Evolutionary conservation across 2,888 invertebrate genomes (phyloP), one percentile per base, ranked within the genome.

Genomic region (Cylindroiulus punctatus): DNA sequence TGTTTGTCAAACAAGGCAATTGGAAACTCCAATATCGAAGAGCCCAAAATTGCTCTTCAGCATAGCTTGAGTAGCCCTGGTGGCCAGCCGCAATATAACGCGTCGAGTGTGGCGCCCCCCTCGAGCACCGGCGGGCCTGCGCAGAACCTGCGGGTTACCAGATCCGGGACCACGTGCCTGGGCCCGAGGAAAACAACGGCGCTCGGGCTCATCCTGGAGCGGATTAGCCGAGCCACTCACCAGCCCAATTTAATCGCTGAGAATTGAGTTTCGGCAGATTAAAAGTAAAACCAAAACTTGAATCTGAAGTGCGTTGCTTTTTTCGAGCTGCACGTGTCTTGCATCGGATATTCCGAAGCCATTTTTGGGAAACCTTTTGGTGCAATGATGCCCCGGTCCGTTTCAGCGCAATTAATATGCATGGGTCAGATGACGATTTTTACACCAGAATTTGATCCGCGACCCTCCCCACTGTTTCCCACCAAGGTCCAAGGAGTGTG

Each of bases 1-100:
- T 52, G 52, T 52, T 52, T 52, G 52, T 52, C 52, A 52, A 52
- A 52, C 52, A 52, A 52, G 52, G 52, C 52, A 52, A 52, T 52
- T 52, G 52, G 52, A 52, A 52, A 52, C 52, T 52, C 52, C 52
- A 52, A 52, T 52, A 52, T 52, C 52, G 19, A n/a, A 52, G 52
- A 52, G 52, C 52, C 52, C 7, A 19, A 52, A 52, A 17, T 52
- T n/a, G 52, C n/a, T 52, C 52, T 52, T 52, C 52, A 52, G 17
- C 47, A 14, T 5, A 10, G 12, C 17, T 14, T 47, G 47, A 47
- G 52, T 52, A n/a, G 52, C 52, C 19, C 52, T 52, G 52, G 52
- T 52, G 52, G 52, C n/a, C 52, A 52, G 12, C 52, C 52, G 52
- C 52, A 52, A 52, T 52, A 52, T n/a, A 19, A 52, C 17, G n/a